Percentiles rank a stretch among this genome's conserved stretches.
These are phyloP conservation scores for Geotrupes spiniger DNA, from an alignment of 2,888 invertebrate species.

Conservation along the genomic window DNA sequence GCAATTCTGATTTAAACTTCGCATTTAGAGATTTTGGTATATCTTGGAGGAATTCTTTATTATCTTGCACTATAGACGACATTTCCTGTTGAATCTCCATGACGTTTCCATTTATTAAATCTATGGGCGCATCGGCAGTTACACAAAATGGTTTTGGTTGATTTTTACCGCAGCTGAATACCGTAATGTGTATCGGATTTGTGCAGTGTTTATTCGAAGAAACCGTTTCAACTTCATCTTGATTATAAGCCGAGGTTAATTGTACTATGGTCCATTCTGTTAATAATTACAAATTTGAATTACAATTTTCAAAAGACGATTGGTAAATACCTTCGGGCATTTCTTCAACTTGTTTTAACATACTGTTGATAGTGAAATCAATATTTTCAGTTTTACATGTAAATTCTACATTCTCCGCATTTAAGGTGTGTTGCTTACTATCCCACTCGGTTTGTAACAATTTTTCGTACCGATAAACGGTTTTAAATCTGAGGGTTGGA, in stretches of 20 bases:
- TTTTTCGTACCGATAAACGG: constrained; percentile 37
- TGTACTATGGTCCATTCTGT: constrained; percentile 65
- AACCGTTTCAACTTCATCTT: constrained; percentile 34
- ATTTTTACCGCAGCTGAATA: constrained; percentile 42
- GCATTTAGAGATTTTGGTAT: constrained; percentile 20
- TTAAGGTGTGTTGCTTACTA: constrained; percentile 26
- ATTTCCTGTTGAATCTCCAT: constrained; percentile 37
- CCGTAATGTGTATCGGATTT: constrained; percentile 38
- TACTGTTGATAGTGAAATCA: constrained; percentile 29
- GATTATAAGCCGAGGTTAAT: constrained; percentile 49
- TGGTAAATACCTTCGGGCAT: constrained; percentile 41
- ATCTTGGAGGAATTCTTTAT: constrained; percentile 29
- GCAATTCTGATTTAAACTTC: constrained; percentile 27
- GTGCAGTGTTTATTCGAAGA: constrained; percentile 33
- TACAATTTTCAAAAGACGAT: constrained; percentile 8
- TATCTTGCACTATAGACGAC: constrained; percentile 33
- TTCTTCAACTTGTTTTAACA: constrained; percentile 38
- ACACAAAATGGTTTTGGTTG: constrained; percentile 38
- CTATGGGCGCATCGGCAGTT: constrained; percentile 33
- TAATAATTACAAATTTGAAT: constrained; percentile 14
- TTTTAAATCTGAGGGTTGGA: constrained; percentile 39
- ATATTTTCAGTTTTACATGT: constrained; percentile 30
- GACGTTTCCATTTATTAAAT: constrained; percentile 22
- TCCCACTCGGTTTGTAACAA: constrained; percentile 23
- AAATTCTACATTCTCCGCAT: constrained; percentile 36